Evolutionary conservation across 2,888 invertebrate genomes (phyloP).

Genomic region (Mythimna loreyi): DNA sequence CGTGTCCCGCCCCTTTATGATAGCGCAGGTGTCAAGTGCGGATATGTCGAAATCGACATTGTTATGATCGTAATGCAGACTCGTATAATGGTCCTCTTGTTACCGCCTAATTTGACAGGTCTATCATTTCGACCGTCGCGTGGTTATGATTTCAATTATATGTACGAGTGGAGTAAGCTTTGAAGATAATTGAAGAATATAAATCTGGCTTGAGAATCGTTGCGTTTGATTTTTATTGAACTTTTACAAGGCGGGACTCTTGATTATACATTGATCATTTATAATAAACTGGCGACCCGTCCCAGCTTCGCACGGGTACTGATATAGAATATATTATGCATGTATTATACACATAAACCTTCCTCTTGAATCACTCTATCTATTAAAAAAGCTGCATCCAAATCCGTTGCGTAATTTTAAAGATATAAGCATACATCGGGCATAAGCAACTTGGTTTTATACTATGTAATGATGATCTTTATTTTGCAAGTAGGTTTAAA

Average conservation of each 20-base stretch:
- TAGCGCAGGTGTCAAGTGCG: conserved; percentile 71
- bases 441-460: too few relatives aligned
- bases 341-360: too few relatives aligned
- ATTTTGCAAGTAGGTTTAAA: too few relatives aligned
- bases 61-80: conserved; percentile 44
- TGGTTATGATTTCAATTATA: conserved; percentile 37
- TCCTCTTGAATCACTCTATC: too few relatives aligned
- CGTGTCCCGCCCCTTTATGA: conserved; percentile 72
- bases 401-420: too few relatives aligned
- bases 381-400: too few relatives aligned
- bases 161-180: conserved; percentile 14
- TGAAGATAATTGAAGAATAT: conserved; percentile 20
- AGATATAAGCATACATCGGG: too few relatives aligned
- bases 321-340: too few relatives aligned
- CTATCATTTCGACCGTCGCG: conserved; percentile 39
- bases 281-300: too few relatives aligned
- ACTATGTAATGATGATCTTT: too few relatives aligned
- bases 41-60: conserved; percentile 68
- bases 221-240: neutral
- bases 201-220: conserved; percentile 3
- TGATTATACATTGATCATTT: too few relatives aligned
- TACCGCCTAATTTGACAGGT: conserved; percentile 54
- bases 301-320: too few relatives aligned
- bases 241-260: neutral
- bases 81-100: conserved; percentile 38